Evolutionary conservation across 2,888 invertebrate genomes (phyloP), one percentile per base, ranked within the genome.

Genomic region (Dasypogon diadema): DNA sequence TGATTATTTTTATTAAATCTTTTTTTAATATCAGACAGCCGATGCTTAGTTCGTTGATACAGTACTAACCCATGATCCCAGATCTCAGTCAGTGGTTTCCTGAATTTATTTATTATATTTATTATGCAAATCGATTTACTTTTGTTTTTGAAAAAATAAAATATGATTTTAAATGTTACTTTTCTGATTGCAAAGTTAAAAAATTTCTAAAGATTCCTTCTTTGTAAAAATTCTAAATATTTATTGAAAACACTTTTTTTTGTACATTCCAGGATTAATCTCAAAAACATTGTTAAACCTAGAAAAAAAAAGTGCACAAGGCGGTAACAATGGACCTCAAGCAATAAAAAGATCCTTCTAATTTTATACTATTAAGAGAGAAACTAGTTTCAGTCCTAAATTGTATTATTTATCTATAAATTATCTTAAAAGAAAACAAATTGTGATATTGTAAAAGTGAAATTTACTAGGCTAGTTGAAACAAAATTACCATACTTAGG

Each of bases 401-500:
- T 18, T 48, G 48, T 68, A 68, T 68, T 68, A 48, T 68, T 68
- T 68, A 68, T 48, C 6, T 68, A 68, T 48, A 55, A 26, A 55
- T 56, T 54, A 24, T 46, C 8, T 30, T 21, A 68, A 68, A 8
- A 72, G 14, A 55, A 42, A 26, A 75, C 26, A 68, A 68, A 48
- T 75, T 42, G 46, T 70, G 42, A 75, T 58, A 46, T 70, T 70
- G 51, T 54, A 75, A 75, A 76, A 72, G 34, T 56, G 68, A 75
- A 68, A 55, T 30, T 26, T 55, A 46, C 54, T 42, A 75, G 16
- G 22, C 14, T 55, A 68, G 58, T 54, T 70, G 55, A 56, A 42
- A 75, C 42, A 46, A 21, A 68, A 37, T 14, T 34, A 75, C 42
- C 54, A 21, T 48, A 60, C 8, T 56, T 51, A 63, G 51, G 18